Base-by-base conservation (phyloP, 2,113 vertebrate genomes). In the Syngnathus typhle region DNA sequence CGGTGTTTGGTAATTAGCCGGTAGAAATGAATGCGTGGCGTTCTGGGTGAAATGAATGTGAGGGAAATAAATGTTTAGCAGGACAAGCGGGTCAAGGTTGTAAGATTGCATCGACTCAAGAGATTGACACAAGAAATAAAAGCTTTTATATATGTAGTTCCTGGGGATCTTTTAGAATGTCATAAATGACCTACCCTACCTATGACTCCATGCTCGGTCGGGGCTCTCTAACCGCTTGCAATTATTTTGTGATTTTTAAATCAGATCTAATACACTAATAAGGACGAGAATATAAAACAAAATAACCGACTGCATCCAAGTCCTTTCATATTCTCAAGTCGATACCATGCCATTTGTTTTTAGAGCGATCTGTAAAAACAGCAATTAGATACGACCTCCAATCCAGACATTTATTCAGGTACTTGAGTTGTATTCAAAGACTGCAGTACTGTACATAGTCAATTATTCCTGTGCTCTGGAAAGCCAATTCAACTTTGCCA, bases 401-500 rank as follows among this genome's bases (percentile, higher is more conserved):
- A 10, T 43, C 8, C 41, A 43, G 41, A 11, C 41, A 11, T 43
- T 43, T 47, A 47, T 47, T 47, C 46, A 47, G 15, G 46, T 47
- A 47, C 27, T 15, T 23, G 38, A 43, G 21, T 7, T 44, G 11
- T 62, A n/a, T 41, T 39, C 5, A n/a, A 62, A 21, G 13, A 36
- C 13, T 18, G 16, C 55, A 15, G 13, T 8, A 16, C 41, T 27
- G 21, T 13, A 44, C 39, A 16, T n/a, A 16, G 12, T 43, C 6
- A 12, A 39, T 27, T 7, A 21, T 43, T 41, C 32, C 18, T 36
- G 73, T 23, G 77, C 69, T 64, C 54, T 70, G 18, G 19, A 37
- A 63, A 60, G 13, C 59, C 69, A 79, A 81, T 76, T 76, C 68
- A 49, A 9, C 82, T 78, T 85, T 85, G 74, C 84, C 81, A 81